Conservation (phyloP, 2,888 invertebrate species). For the Eupithecia inturbata region DNA sequence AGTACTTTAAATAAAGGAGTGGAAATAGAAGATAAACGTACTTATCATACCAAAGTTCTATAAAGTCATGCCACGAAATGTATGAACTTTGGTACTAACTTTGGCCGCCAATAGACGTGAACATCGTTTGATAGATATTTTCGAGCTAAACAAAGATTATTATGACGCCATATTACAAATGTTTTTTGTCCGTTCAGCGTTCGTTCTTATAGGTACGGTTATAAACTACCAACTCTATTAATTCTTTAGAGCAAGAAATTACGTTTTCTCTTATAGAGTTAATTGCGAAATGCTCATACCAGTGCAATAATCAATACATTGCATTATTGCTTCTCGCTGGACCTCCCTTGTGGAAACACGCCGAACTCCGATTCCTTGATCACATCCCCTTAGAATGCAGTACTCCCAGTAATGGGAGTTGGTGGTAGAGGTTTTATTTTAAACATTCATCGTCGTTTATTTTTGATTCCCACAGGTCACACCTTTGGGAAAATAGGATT, state of each 20-base stretch:
- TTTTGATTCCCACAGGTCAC: neutral
- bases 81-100: neutral
- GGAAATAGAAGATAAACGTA: neutral
- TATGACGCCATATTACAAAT: neutral
- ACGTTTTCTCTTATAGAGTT: neutral
- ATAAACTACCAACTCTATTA: neutral
- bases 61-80: neutral
- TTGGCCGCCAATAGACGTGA: neutral
- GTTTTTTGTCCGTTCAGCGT: neutral
- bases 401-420: conserved; percentile 18
- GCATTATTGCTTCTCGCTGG: neutral
- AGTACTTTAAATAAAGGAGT: neutral
- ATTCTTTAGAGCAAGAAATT: neutral
- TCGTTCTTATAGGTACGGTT: neutral
- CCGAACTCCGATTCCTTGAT: neutral
- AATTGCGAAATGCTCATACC: neutral
- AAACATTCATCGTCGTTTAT: conserved; percentile 1
- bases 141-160: neutral
- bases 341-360: neutral
- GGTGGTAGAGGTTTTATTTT: conserved; percentile 12
- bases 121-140: neutral
- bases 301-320: conserved; percentile 8
- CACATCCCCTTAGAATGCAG: neutral
- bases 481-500: neutral
- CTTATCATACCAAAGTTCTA: neutral